Evolutionary conservation across 2,888 invertebrate genomes (phyloP).

Genomic region (Venustoraphidia nigricollis): DNA sequence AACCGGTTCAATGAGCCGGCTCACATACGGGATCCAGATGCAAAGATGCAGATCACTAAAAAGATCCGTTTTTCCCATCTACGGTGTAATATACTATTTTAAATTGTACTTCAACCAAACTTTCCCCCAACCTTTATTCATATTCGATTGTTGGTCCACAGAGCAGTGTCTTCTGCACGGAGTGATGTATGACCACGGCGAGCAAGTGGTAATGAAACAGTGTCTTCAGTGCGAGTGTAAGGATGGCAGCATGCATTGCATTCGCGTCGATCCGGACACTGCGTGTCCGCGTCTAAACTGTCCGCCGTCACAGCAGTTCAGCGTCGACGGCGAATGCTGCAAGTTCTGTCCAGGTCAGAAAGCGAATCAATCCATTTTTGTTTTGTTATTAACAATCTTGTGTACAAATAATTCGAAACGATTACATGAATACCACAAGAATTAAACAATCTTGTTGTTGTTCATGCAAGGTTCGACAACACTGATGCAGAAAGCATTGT

Average conservation of each 20-base stretch:
- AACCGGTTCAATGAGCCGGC: too few relatives aligned
- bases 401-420: too few relatives aligned
- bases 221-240: constrained; percentile 72
- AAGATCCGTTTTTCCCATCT: too few relatives aligned
- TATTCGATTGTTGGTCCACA: constrained; percentile 24
- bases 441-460: too few relatives aligned
- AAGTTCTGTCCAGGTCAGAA: constrained; percentile 69
- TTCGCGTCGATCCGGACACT: constrained; percentile 51
- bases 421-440: too few relatives aligned
- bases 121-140: too few relatives aligned
- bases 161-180: constrained; percentile 56
- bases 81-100: too few relatives aligned
- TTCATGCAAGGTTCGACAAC: too few relatives aligned
- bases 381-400: constrained; percentile 1
- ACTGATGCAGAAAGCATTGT: too few relatives aligned
- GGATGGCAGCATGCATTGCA: constrained; percentile 69
- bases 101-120: too few relatives aligned
- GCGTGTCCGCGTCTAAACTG: constrained; percentile 67
- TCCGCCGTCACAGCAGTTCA: constrained; percentile 60
- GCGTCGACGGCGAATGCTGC: constrained; percentile 76
- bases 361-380: neutral
- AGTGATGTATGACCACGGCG: constrained; percentile 66
- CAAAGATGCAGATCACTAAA: too few relatives aligned
- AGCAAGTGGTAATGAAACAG: constrained; percentile 52
- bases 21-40: too few relatives aligned